Base-by-base conservation (phyloP, 2,797 vertebrate genomes). In the Parotocinclus haroldoi region DNA sequence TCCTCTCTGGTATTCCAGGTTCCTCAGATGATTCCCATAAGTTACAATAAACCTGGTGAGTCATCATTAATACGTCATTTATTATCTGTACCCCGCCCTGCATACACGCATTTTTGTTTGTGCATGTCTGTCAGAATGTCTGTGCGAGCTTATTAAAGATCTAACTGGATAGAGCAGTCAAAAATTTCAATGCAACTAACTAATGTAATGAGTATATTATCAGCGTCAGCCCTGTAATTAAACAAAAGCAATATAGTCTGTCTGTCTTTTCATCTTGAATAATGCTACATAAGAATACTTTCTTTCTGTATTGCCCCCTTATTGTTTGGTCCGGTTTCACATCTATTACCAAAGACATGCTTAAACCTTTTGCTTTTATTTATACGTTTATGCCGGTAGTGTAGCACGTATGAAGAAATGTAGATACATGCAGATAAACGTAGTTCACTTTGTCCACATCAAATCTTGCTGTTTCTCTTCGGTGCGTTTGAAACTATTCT, bases 401-500 rank as follows among this genome's bases (percentile, higher is more conserved):
- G 5, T 2, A 27, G 27, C 27, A 27, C 27, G 5, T 27, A 27
- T 27, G 5, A 27, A 27, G 2, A 27, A 27, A 27, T 27, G 27
- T 27, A 27, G 27, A 27, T 27, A 5, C 2, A 27, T 27, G 27
- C 27, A 27, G 27, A 27, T 27, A 5, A 27, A 27, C 27, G 27
- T 27, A 27, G 27, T 27, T 2, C 27, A 27, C 2, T 5, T 27
- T 5, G 5, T 27, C 27, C 27, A 27, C 27, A 27, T 27, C 5
- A 5, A 5, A 2, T 27, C 5, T 27, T 27, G 5, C 7, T 13
- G 9, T 17, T 46, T 55, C 27, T 38, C 19, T 64, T 46, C 18
- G 13, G 57, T 64, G 36, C 36, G 27, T 54, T 27, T 68, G 14
- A 62, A 48, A 69, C 70, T 72, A 66, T 56, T 69, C 27, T 53